phyloP scores from a whole-genome alignment of 2,797 vertebrate species.

The Helarctos malayanus region DNA sequence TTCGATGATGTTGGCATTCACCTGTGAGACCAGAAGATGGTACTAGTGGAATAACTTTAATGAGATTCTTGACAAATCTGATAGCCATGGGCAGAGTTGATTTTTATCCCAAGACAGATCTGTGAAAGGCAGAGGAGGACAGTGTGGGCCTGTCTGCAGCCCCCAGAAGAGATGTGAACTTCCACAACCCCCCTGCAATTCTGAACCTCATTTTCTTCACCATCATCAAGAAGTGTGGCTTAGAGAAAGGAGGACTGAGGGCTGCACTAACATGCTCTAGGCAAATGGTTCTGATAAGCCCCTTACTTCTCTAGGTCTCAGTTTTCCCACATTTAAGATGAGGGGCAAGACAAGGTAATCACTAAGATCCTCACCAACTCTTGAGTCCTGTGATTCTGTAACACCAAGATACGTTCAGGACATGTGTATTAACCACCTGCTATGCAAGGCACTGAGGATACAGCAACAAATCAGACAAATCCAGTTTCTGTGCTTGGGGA shows the following conservation, averaged over 20 bases:
- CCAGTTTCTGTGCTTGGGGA: background rate
- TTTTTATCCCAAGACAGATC: background rate
- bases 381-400: background rate
- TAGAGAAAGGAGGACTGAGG: background rate
- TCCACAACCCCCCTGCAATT: background rate
- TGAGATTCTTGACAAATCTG: slow-evolving; percentile 7
- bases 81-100: background rate
- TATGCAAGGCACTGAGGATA: background rate
- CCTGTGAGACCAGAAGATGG: background rate
- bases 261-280: background rate
- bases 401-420: background rate
- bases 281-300: background rate
- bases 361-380: background rate
- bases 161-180: background rate
- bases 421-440: background rate
- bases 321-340: slow-evolving; percentile 10
- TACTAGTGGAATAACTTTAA: background rate
- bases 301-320: background rate
- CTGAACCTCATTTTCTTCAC: background rate
- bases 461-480: background rate
- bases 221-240: background rate
- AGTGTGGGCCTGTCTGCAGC: background rate
- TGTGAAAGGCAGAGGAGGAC: background rate
- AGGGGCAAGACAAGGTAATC: background rate
- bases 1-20: background rate